Evolutionary conservation across 2,797 vertebrate species (phyloP).

Genomic region (Pangasius djambal): DNA sequence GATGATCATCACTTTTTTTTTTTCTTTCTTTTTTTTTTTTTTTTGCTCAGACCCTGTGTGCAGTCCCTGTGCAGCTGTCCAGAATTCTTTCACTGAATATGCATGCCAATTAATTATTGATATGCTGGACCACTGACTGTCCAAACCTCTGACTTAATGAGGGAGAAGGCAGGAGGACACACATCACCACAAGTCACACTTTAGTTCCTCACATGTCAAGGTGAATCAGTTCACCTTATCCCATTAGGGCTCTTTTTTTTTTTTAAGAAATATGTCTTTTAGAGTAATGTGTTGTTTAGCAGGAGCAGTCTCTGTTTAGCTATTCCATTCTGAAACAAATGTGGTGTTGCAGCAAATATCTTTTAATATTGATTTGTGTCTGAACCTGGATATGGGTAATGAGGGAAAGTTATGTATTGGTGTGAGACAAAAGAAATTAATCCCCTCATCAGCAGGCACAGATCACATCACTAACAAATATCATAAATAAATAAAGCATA

Average conservation of each 20-base stretch:
- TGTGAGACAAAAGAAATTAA: slow-evolving; percentile 10
- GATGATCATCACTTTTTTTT: background rate
- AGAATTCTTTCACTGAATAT: slow-evolving; percentile 51
- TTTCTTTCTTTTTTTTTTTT: background rate
- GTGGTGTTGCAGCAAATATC: background rate
- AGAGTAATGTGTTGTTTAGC: background rate
- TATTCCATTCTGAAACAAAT: background rate
- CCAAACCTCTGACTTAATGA: slow-evolving; percentile 52
- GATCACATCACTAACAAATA: background rate
- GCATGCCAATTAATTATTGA: slow-evolving; percentile 59
- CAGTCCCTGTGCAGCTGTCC: slow-evolving; percentile 46
- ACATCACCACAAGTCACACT: slow-evolving; percentile 32
- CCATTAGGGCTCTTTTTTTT: background rate
- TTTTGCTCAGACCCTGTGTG: slow-evolving; percentile 25
- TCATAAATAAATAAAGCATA: background rate
- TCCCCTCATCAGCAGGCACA: slow-evolving; percentile 18
- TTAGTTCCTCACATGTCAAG: slow-evolving; percentile 4
- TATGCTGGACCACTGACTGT: slow-evolving; percentile 54
- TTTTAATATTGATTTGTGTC: background rate
- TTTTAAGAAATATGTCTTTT: background rate
- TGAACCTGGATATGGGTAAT: slow-evolving; percentile 13
- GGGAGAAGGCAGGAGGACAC: slow-evolving; percentile 29
- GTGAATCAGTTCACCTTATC: slow-evolving; percentile 29
- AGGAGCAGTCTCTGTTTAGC: background rate
- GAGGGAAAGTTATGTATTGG: slow-evolving; percentile 1